phyloP scores from a whole-genome alignment of 1,140 invertebrate genomes.

The Heliconius nattereri region DNA sequence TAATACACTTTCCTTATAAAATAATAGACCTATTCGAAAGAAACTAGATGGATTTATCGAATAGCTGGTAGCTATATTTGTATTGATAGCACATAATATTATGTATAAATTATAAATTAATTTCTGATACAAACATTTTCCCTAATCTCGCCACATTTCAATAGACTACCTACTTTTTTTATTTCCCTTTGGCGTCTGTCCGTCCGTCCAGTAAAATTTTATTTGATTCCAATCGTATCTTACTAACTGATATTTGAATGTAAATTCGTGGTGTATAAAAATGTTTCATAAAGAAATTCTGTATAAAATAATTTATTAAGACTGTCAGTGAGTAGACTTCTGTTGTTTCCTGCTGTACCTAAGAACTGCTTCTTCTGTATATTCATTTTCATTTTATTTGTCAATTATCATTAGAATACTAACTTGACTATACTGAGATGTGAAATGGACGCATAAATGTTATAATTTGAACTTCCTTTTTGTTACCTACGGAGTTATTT shows the following conservation, averaged over 20 bases:
- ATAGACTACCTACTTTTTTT: neutral
- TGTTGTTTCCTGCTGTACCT: slow-evolving; percentile 66
- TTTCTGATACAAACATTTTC: neutral
- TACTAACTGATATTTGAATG: slow-evolving; percentile 47
- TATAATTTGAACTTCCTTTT: neutral
- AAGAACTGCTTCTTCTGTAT: slow-evolving; percentile 52
- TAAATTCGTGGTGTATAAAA: slow-evolving; percentile 67
- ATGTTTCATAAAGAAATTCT: slow-evolving; percentile 55
- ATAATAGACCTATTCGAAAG: neutral
- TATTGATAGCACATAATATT: neutral
- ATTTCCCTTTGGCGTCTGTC: slow-evolving; percentile 56
- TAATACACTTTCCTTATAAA: slow-evolving; percentile 5
- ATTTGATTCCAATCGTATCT: slow-evolving; percentile 58
- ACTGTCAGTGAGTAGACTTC: slow-evolving; percentile 61
- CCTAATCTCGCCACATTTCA: neutral
- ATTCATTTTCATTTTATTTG: slow-evolving; percentile 49
- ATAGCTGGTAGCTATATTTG: neutral
- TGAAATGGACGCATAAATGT: slow-evolving; percentile 15
- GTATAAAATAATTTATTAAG: slow-evolving; percentile 71
- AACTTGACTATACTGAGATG: slow-evolving; percentile 28
- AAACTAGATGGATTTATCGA: neutral
- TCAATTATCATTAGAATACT: slow-evolving; percentile 47
- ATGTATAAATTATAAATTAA: neutral
- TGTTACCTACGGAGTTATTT: slow-evolving; percentile 29
- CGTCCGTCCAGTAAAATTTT: slow-evolving; percentile 74